Percentiles rank a stretch among this genome's conserved stretches.
Conservation (phyloP, 2,888 invertebrate species). For the Agrochola lota region DNA sequence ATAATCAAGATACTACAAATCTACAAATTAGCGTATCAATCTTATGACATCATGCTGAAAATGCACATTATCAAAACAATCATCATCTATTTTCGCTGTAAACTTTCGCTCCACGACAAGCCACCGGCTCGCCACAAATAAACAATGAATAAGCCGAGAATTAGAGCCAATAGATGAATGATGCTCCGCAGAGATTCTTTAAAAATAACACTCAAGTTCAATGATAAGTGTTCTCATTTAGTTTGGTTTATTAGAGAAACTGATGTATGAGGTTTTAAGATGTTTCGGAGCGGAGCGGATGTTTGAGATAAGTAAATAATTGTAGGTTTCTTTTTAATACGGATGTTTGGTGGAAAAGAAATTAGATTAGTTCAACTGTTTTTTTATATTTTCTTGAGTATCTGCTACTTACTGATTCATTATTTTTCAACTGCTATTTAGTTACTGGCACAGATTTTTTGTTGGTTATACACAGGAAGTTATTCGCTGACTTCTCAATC, state of each 20-base stretch:
- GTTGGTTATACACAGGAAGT: not conserved
- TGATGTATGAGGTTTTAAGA: slow-evolving; percentile 31
- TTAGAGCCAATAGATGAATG: slow-evolving; percentile 55
- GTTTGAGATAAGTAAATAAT: slow-evolving; percentile 42
- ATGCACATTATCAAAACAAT: slow-evolving; percentile 38
- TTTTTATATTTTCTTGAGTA: not conserved
- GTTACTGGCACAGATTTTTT: not conserved
- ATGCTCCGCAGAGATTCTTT: slow-evolving; percentile 49
- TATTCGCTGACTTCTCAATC: not conserved
- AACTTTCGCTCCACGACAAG: slow-evolving; percentile 48
- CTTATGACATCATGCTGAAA: slow-evolving; percentile 56
- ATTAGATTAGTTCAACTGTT: slow-evolving; percentile 6
- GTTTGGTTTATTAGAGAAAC: slow-evolving; percentile 37
- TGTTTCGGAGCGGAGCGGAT: slow-evolving; percentile 49
- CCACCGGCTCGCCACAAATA: slow-evolving; percentile 52
- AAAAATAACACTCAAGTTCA: slow-evolving; percentile 65
- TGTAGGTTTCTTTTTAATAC: slow-evolving; percentile 28
- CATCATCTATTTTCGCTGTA: slow-evolving; percentile 52
- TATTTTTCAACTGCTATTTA: not conserved
- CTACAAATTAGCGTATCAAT: slow-evolving; percentile 2
- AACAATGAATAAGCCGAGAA: slow-evolving; percentile 55
- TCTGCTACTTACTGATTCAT: slow-evolving; percentile 16
- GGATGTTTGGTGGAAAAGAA: slow-evolving; percentile 17
- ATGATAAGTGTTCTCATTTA: slow-evolving; percentile 57
- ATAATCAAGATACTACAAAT: not conserved